Percentiles rank a stretch among this genome's conserved stretches.
Conservation (phyloP, 2,113 vertebrate genomes). For the Marmota monax region DNA sequence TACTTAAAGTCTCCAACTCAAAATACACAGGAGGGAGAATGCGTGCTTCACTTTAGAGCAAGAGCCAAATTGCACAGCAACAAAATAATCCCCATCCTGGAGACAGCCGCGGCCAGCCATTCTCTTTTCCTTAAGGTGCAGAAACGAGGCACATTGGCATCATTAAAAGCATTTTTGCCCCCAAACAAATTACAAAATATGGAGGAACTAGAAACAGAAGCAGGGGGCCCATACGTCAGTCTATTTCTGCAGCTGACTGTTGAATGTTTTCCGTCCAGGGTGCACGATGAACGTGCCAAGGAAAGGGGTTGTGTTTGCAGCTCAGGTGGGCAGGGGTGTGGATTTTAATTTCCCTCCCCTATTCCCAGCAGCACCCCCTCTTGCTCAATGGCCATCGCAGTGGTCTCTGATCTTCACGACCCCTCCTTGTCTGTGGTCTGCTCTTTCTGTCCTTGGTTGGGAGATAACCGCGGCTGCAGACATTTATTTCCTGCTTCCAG, state of each 20-base stretch:
- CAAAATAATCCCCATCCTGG: slow-evolving; percentile 75
- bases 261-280: neutral
- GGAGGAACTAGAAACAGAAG: slow-evolving; percentile 65
- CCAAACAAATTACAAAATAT: slow-evolving; percentile 70
- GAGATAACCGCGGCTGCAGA: fast-evolving
- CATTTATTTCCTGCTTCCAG: neutral
- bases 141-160: slow-evolving; percentile 77
- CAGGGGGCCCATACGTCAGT: slow-evolving; percentile 23
- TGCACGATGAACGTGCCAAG: neutral
- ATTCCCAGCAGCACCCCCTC: neutral
- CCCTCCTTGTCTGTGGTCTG: neutral
- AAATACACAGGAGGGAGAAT: slow-evolving; percentile 67
- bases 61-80: slow-evolving; percentile 79
- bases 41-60: slow-evolving; percentile 69
- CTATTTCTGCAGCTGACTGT: slow-evolving; percentile 57
- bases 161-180: slow-evolving; percentile 66
- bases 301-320: neutral
- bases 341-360: neutral
- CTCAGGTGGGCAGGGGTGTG: neutral
- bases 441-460: neutral
- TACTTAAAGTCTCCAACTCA: slow-evolving; percentile 74
- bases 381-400: neutral
- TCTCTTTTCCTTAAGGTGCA: slow-evolving; percentile 72
- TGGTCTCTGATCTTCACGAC: neutral
- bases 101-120: slow-evolving; percentile 61